Conservation (phyloP, 2,888 invertebrate genomes). For the Napeogenes inachia region DNA sequence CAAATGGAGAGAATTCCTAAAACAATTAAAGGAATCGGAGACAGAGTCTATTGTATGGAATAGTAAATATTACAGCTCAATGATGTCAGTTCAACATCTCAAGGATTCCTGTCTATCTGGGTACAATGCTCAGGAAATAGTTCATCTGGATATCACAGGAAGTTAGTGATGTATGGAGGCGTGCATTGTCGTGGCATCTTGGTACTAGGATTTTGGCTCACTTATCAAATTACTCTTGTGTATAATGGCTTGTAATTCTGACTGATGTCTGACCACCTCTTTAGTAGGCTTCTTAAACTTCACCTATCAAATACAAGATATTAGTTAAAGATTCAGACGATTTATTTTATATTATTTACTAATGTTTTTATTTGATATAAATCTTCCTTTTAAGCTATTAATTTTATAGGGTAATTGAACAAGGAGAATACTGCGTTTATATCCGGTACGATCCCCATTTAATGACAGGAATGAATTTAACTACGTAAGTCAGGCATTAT, state of each 20-base stretch:
- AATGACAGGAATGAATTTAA: conserved; percentile 27
- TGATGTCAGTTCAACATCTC: conserved; percentile 23
- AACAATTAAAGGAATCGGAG: too few relatives aligned
- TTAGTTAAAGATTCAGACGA: too few relatives aligned
- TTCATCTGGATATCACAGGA: conserved; percentile 62
- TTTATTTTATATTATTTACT: too few relatives aligned
- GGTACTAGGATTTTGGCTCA: conserved; percentile 14
- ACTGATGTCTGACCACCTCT: too few relatives aligned
- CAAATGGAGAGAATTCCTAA: too few relatives aligned
- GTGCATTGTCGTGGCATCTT: conserved; percentile 30
- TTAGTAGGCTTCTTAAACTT: too few relatives aligned
- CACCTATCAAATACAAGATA: too few relatives aligned
- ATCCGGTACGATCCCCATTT: conserved; percentile 24
- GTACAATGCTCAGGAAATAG: conserved; percentile 62
- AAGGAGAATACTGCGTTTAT: conserved; percentile 9
- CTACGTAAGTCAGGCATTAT: conserved; percentile 17
- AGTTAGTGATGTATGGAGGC: conserved; percentile 46
- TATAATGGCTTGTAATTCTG: background rate
- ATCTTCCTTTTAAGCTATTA: background rate
- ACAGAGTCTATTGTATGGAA: too few relatives aligned
- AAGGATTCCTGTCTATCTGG: conserved; percentile 29
- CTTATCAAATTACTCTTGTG: conserved; percentile 13
- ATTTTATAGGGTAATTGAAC: background rate
- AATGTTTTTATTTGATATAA: too few relatives aligned
- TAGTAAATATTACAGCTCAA: too few relatives aligned